These are phyloP conservation scores for Drosophila neocordata DNA, from an alignment of 1,140 invertebrate species.

Conservation along the genomic window DNA sequence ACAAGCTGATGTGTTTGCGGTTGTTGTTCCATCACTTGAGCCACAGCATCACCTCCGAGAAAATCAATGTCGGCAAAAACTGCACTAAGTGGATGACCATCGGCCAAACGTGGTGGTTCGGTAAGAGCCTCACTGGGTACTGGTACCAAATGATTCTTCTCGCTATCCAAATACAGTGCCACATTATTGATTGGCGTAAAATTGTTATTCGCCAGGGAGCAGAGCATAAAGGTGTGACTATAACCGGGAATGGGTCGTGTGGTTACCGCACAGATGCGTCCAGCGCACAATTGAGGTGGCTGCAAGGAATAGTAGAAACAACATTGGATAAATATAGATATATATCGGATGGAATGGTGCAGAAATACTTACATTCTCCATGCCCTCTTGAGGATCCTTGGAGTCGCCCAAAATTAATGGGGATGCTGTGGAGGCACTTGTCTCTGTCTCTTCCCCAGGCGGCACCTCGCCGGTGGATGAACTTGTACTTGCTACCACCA, in stretches of 20 bases:
- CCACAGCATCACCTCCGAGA: slow-evolving; percentile 43
- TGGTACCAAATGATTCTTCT: slow-evolving; percentile 85
- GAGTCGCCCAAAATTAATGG: slow-evolving; percentile 4
- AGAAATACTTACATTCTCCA: slow-evolving; percentile 30
- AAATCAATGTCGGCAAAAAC: slow-evolving; percentile 56
- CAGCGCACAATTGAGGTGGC: slow-evolving; percentile 47
- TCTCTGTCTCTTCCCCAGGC: background rate
- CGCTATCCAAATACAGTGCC: slow-evolving; percentile 84
- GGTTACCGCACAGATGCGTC: slow-evolving; percentile 68
- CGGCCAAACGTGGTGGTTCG: slow-evolving; percentile 70
- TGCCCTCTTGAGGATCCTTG: slow-evolving; percentile 35
- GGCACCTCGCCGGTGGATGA: background rate
- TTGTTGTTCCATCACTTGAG: slow-evolving; percentile 40
- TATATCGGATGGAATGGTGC: background rate
- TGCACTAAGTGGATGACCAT: slow-evolving; percentile 56
- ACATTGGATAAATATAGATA: background rate
- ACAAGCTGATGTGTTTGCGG: slow-evolving; percentile 7
- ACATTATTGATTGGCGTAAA: slow-evolving; percentile 89
- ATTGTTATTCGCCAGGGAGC: slow-evolving; percentile 87
- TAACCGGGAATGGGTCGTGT: slow-evolving; percentile 75
- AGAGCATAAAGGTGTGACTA: slow-evolving; percentile 87
- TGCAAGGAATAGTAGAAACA: background rate
- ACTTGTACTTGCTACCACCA: background rate
- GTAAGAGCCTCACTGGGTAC: slow-evolving; percentile 71
- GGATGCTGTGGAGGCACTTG: background rate